Percentiles rank a stretch among this genome's conserved stretches.
Conservation (phyloP, 2,113 vertebrate species). For the Microtus richardsoni region DNA sequence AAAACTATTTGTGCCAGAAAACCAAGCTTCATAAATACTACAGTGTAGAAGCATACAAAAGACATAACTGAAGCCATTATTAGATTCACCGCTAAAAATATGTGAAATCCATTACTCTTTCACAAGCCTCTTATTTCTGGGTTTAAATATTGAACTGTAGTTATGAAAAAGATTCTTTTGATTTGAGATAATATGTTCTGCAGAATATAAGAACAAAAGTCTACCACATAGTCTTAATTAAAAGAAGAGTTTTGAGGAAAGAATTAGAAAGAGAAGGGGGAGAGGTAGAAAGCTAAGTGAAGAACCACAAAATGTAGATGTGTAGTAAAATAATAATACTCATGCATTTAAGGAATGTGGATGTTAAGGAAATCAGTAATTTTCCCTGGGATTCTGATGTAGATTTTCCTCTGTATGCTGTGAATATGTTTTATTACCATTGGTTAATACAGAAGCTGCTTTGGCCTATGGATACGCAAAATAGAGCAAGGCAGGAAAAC, state of each 20-base stretch:
- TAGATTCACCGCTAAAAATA: background rate
- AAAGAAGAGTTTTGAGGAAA: background rate
- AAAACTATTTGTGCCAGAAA: background rate
- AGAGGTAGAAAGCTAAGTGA: background rate
- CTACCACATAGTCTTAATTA: background rate
- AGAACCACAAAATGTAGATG: background rate
- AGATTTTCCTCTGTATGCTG: too few species aligned
- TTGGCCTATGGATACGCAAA: too few species aligned
- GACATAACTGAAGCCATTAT: background rate
- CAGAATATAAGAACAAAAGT: background rate
- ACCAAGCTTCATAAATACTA: background rate
- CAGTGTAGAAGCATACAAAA: background rate
- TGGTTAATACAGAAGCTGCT: too few species aligned
- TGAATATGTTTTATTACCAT: too few species aligned
- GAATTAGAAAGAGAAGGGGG: background rate
- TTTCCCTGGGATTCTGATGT: background rate
- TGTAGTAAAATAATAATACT: slow-evolving; percentile 39
- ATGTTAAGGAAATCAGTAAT: background rate
- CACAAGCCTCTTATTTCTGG: background rate
- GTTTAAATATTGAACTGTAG: background rate
- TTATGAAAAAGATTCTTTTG: background rate
- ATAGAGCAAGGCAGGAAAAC: too few species aligned
- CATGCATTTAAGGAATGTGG: background rate
- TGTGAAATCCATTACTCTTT: background rate
- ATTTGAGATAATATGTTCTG: background rate